These are phyloP conservation scores for Sycophila sp. DNA, from an alignment of 1,140 invertebrate species.

Conservation along the genomic window DNA sequence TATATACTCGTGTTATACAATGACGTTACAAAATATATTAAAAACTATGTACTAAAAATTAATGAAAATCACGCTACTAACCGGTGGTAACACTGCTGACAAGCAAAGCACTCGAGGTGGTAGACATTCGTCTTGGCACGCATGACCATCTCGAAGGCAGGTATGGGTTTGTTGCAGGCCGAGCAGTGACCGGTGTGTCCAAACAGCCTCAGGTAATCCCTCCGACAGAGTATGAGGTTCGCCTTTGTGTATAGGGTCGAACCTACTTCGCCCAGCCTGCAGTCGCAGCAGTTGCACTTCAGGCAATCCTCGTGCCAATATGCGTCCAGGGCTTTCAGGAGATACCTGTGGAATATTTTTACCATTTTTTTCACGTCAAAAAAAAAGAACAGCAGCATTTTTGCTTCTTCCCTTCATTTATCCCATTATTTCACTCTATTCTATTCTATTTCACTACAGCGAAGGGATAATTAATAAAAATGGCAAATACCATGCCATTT, in stretches of 20 bases:
- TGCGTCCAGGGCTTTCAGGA: constrained; percentile 89
- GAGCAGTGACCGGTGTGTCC: constrained; percentile 93
- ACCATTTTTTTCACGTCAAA: not conserved
- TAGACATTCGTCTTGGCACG: constrained; percentile 95
- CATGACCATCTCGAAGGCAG: constrained; percentile 99
- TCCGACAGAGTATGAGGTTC: constrained; percentile 96
- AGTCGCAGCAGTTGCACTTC: constrained; percentile 97
- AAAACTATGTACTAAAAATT: too few relatives aligned
- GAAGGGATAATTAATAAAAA: too few relatives aligned
- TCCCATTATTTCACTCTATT: too few relatives aligned
- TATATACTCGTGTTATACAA: too few relatives aligned
- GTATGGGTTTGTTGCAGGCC: constrained; percentile 95
- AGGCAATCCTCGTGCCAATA: constrained; percentile 99
- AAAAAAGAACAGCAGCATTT: not conserved
- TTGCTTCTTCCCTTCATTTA: not conserved
- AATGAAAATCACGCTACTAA: constrained; percentile 67
- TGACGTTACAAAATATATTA: too few relatives aligned
- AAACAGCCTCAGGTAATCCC: constrained; percentile 96
- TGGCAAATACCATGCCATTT: too few relatives aligned
- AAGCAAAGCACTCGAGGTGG: constrained; percentile 98
- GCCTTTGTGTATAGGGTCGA: constrained; percentile 96
- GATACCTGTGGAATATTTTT: constrained; percentile 64
- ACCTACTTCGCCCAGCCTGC: constrained; percentile 95
- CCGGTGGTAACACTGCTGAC: constrained; percentile 98
- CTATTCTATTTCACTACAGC: too few relatives aligned